These are phyloP conservation scores for Diachasma alloeum DNA, from an alignment of 1,140 invertebrate species.

Conservation along the genomic window DNA sequence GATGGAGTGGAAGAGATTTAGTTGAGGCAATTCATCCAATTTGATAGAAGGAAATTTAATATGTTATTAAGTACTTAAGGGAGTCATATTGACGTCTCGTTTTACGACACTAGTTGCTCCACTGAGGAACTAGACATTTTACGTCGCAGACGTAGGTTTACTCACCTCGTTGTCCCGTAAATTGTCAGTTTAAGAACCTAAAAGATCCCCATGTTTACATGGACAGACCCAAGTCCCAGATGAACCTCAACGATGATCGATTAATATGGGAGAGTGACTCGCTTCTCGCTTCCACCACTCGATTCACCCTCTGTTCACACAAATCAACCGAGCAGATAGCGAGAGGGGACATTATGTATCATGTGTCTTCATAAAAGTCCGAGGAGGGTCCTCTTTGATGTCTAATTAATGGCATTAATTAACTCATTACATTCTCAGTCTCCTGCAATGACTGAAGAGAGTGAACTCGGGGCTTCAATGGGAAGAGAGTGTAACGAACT, in stretches of 20 bases:
- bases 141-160: too few relatives aligned
- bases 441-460: not conserved
- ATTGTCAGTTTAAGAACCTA: too few relatives aligned
- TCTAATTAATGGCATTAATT: not conserved
- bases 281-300: not conserved
- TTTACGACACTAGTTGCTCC: too few relatives aligned
- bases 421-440: not conserved
- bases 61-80: too few relatives aligned
- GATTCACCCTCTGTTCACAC: not conserved
- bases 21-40: too few relatives aligned
- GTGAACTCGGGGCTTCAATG: not conserved
- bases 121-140: too few relatives aligned
- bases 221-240: not conserved
- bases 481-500: not conserved
- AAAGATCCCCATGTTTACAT: not conserved
- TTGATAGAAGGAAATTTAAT: too few relatives aligned
- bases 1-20: too few relatives aligned
- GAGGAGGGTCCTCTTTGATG: not conserved
- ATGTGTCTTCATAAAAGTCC: not conserved
- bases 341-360: not conserved
- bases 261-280: not conserved
- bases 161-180: too few relatives aligned
- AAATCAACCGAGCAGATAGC: not conserved
- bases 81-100: too few relatives aligned
- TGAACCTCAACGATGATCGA: conserved; percentile 13